Evolutionary conservation across 2,888 invertebrate species (phyloP), one percentile per base, ranked within the genome.

Genomic region (Epistrophe eligans): DNA sequence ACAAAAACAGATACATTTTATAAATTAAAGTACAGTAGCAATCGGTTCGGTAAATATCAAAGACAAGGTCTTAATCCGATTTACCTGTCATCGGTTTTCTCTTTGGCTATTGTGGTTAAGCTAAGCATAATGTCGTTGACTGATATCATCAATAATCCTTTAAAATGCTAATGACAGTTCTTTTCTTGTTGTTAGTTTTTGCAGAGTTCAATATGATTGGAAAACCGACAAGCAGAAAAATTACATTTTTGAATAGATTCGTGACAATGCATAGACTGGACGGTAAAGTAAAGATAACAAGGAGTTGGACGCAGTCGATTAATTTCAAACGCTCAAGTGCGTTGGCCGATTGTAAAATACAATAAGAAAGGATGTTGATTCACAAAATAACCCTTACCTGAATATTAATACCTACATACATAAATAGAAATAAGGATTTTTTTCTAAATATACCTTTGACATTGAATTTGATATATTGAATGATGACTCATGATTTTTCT

Each of bases 71-170:
- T 55, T 82, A 87, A 82, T 87, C 85, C 74, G 82, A 87, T 87
- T 87, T 40, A 19, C 7, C 77, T 80, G 81, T 73, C 73, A 64
- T 64, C 70, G 85, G 38, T 62, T 55, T 85, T 52, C 40, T 50
- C 19, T 45, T 45, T 24, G 50, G 45, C 74, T 71, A 80, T 84
- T 80, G 76, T 79, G 52, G 66, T 60, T 73, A 15, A 45, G 32
- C 13, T 66, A 35, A 48, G 48, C 40, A 50, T 43, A 28, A 50
- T 43, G 38, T 15, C 67, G n/a, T 38, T 10, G 32, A 76, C 43
- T 38, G 62, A 32, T 48, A 72, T 80, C 71, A 84, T 84, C 80
- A 80, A 84, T 84, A 84, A 84, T 84, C 80, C 77, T 77, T 80
- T 84, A 9, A 38, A 66, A 60, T 71, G 64, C 45, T 38, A 58